Evolutionary conservation across 2,113 vertebrate genomes (phyloP).

Genomic region (Jacana jacana): DNA sequence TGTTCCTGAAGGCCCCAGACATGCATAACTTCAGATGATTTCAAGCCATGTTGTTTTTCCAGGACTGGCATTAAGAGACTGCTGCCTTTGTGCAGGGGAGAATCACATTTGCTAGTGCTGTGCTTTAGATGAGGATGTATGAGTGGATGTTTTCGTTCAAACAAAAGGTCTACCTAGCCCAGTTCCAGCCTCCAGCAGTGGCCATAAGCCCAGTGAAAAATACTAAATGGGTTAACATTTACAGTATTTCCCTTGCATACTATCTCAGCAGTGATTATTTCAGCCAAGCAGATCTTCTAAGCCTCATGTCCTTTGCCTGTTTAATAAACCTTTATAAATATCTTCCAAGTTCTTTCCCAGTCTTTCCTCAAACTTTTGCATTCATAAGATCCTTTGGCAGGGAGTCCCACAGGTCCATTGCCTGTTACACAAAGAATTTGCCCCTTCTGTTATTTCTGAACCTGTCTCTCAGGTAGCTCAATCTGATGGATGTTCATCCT

Average conservation of each 20-base stretch:
- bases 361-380: not conserved
- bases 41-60: not conserved
- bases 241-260: not conserved
- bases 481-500: not conserved
- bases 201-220: not conserved
- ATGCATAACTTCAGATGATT: not conserved
- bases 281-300: not conserved
- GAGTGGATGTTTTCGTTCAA: not conserved
- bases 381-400: not conserved
- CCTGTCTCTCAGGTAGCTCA: not conserved
- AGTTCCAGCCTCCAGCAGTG: not conserved
- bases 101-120: rapidly evolving
- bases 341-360: not conserved
- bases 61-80: not conserved
- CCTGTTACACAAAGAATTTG: not conserved
- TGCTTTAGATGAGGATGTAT: not conserved
- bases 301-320: not conserved
- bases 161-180: not conserved
- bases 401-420: not conserved
- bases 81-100: not conserved
- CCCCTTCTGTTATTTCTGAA: not conserved
- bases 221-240: not conserved
- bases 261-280: not conserved
- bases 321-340: not conserved
- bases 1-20: not conserved